Base-by-base conservation (phyloP, 2,888 invertebrate species). In the Orthonychiurus folsomi region DNA sequence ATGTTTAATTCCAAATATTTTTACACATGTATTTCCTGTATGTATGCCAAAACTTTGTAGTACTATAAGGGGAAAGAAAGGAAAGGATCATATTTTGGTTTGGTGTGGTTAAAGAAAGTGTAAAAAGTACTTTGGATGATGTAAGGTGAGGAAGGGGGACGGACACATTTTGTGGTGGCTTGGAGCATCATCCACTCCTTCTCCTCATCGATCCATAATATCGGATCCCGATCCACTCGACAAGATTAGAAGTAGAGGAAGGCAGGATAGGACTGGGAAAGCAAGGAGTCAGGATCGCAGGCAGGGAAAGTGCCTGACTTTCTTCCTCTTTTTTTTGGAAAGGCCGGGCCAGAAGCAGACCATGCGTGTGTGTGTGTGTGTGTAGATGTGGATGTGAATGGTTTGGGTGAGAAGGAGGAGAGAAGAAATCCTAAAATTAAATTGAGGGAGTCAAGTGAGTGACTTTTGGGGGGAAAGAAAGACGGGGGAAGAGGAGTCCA, bases 391-490 rank as follows among this genome's bases (percentile, higher is more conserved):
- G n/a, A n/a, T n/a, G n/a, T n/a, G n/a, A n/a, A n/a, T 21, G 18
- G 20, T 18, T 54, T 24, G 54, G 24, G 54, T 21, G 25, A 28
- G 28, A 21, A 55, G 37, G 50, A 55, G 37, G 37, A 47, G 25
- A 54, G 54, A 52, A 57, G 58, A 63, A 63, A 59, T 63, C 59
- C 63, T 28, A 52, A 63, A 63, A 63, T 63, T 54, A 59, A 56
- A 63, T 63, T 54, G 59, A 59, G 50, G 59, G 37, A 56, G 48
- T 61, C 56, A 61, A 48, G 23, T 61, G 26, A 48, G 25, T 60
- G 28, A 23, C 60, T 61, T 26, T 61, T 24, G 21, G 23, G 23
- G 37, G 15, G 37, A 37, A 15, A 37, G 37, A 15, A 37, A 15
- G 15, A 37, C 5, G 15, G 37, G 15, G 15, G 37, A 37, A 37